These are phyloP conservation scores for Crossocerus cetratus DNA, from an alignment of 2,888 invertebrate genomes.

Conservation along the genomic window DNA sequence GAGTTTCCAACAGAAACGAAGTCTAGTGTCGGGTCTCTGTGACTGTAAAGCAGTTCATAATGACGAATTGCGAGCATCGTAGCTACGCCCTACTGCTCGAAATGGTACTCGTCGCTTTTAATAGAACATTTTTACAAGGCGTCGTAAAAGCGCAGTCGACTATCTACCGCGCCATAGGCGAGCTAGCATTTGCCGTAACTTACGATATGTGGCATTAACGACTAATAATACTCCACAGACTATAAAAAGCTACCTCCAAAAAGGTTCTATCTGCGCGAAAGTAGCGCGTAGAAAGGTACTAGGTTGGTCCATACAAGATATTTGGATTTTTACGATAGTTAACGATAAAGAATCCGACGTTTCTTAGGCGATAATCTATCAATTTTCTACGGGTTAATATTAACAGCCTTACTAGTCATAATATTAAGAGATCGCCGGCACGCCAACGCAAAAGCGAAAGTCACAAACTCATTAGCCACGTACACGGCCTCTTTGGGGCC, in stretches of 20 bases:
- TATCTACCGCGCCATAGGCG: conserved; percentile 35
- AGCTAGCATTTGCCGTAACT: conserved; percentile 55
- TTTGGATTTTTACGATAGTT: too few relatives aligned
- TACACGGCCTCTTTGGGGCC: too few relatives aligned
- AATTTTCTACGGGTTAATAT: too few relatives aligned
- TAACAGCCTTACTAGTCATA: too few relatives aligned
- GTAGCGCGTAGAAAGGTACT: too few relatives aligned
- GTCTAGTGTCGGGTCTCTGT: conserved; percentile 23
- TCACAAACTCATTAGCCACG: too few relatives aligned
- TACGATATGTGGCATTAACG: conserved; percentile 58
- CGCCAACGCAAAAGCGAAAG: too few relatives aligned
- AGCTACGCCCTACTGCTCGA: conserved; percentile 37
- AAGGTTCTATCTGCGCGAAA: conserved; percentile 4
- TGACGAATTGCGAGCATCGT: conserved; percentile 8
- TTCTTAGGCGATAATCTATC: too few relatives aligned
- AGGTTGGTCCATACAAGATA: too few relatives aligned
- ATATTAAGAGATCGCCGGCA: too few relatives aligned
- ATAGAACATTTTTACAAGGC: conserved; percentile 59
- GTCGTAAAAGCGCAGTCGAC: conserved; percentile 48
- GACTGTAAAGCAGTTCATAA: background rate
- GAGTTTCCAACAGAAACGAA: conserved; percentile 12
- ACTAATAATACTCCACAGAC: conserved; percentile 61
- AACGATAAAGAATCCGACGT: too few relatives aligned
- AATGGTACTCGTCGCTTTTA: conserved; percentile 51
- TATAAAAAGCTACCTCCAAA: conserved; percentile 56